These are phyloP conservation scores for Helostoma temminkii DNA, from an alignment of 2,797 vertebrate genomes.

Conservation along the genomic window DNA sequence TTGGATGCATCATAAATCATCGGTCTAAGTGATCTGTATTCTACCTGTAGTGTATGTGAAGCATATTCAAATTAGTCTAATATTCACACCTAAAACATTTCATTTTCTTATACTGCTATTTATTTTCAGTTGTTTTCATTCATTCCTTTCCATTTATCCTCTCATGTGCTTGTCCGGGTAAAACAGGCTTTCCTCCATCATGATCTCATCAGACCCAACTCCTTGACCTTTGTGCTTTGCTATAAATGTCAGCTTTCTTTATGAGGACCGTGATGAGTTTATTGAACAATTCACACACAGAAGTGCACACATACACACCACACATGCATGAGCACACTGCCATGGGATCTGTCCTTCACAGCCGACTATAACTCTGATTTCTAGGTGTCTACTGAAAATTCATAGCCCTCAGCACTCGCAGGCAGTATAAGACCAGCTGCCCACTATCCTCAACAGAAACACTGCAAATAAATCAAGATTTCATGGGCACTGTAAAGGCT, in stretches of 20 bases:
- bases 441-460: slow-evolving; percentile 44
- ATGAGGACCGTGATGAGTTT: slow-evolving; percentile 82
- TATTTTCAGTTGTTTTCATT: slow-evolving; percentile 45
- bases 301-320: slow-evolving; percentile 10
- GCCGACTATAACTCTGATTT: slow-evolving; percentile 74
- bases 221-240: slow-evolving; percentile 82
- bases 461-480: slow-evolving; percentile 67
- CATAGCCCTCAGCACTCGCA: slow-evolving; percentile 51
- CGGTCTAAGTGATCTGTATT: slow-evolving; percentile 40
- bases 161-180: slow-evolving; percentile 45
- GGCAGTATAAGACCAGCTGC: slow-evolving; percentile 43
- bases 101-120: slow-evolving; percentile 16
- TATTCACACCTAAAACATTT: not conserved
- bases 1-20: slow-evolving; percentile 65
- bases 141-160: not conserved
- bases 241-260: slow-evolving; percentile 86
- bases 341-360: slow-evolving; percentile 68
- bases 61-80: not conserved
- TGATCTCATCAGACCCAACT: slow-evolving; percentile 77
- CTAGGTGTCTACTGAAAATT: slow-evolving; percentile 64
- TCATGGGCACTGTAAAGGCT: slow-evolving; percentile 57
- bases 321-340: slow-evolving; percentile 36
- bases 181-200: slow-evolving; percentile 72
- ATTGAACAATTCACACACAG: slow-evolving; percentile 79
- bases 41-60: not conserved